Conservation (phyloP, 2,888 invertebrate species). For the Griposia aprilina region DNA sequence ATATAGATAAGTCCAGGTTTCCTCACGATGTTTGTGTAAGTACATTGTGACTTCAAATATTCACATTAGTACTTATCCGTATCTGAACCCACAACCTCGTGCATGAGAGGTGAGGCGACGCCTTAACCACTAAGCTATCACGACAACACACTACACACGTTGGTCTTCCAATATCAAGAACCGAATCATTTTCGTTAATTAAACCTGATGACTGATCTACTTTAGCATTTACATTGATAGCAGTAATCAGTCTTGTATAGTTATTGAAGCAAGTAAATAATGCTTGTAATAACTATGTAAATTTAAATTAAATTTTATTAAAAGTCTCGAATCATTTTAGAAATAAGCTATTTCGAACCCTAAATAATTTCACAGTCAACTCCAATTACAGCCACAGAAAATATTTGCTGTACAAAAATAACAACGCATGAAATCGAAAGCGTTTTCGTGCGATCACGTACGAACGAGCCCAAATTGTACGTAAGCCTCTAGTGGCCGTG, state of each 20-base stretch:
- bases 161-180: background rate
- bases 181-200: background rate
- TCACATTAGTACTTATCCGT: too few species aligned
- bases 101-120: too few species aligned
- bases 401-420: constrained; percentile 56
- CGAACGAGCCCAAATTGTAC: constrained; percentile 60
- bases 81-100: too few species aligned
- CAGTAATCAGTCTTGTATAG: background rate
- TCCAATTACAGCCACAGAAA: constrained; percentile 46
- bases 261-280: background rate
- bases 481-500: constrained; percentile 62
- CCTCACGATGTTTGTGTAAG: too few species aligned
- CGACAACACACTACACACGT: too few species aligned
- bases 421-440: constrained; percentile 38
- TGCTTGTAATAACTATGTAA: background rate
- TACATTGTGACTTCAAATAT: too few species aligned
- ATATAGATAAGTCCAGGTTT: too few species aligned
- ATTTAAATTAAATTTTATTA: background rate
- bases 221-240: background rate
- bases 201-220: background rate
- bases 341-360: constrained; percentile 11
- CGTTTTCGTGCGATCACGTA: constrained; percentile 55
- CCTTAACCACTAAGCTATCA: too few species aligned
- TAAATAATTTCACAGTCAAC: background rate
- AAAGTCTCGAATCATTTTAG: background rate